phyloP scores from a whole-genome alignment of 2,888 invertebrate genomes.

The Pandemis cinnamomeana region DNA sequence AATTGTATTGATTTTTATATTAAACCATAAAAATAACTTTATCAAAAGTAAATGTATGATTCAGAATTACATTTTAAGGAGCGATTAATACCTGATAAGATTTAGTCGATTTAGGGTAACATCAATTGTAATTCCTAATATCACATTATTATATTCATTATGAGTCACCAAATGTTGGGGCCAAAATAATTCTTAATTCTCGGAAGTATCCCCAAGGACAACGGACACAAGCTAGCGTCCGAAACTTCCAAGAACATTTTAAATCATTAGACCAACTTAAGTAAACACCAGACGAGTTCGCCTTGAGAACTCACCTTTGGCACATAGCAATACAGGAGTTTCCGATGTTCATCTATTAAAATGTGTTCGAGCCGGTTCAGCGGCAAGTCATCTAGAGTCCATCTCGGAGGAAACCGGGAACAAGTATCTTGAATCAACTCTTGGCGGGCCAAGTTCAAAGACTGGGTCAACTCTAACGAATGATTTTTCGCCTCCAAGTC shows the following conservation, averaged over 20 bases:
- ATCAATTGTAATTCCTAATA: neutral
- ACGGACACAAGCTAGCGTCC: slow-evolving; percentile 1
- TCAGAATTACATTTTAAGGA: neutral
- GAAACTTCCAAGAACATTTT: slow-evolving; percentile 9
- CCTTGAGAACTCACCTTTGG: slow-evolving; percentile 90
- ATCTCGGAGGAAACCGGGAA: slow-evolving; percentile 75
- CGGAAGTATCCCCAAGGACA: slow-evolving; percentile 10
- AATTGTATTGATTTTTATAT: too few species aligned
- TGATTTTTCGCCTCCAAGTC: slow-evolving; percentile 61
- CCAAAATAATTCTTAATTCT: neutral
- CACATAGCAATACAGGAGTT: slow-evolving; percentile 95
- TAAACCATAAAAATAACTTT: too few species aligned
- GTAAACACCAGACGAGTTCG: slow-evolving; percentile 50
- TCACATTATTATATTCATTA: too few species aligned
- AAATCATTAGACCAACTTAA: slow-evolving; percentile 3
- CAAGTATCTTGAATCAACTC: slow-evolving; percentile 86
- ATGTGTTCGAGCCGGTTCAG: slow-evolving; percentile 89
- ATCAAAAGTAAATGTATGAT: neutral
- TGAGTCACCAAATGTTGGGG: neutral
- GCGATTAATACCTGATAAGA: slow-evolving; percentile 11
- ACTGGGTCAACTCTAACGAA: slow-evolving; percentile 85
- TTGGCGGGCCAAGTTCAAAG: slow-evolving; percentile 86
- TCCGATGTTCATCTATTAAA: slow-evolving; percentile 92
- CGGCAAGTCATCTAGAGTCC: slow-evolving; percentile 75
- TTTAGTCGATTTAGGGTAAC: slow-evolving; percentile 2